A percentile compares a stretch with the other conserved stretches of the same genome.
Evolutionary conservation across 1,140 invertebrate species (phyloP).

Genomic region (Trichonephila clavipes): DNA sequence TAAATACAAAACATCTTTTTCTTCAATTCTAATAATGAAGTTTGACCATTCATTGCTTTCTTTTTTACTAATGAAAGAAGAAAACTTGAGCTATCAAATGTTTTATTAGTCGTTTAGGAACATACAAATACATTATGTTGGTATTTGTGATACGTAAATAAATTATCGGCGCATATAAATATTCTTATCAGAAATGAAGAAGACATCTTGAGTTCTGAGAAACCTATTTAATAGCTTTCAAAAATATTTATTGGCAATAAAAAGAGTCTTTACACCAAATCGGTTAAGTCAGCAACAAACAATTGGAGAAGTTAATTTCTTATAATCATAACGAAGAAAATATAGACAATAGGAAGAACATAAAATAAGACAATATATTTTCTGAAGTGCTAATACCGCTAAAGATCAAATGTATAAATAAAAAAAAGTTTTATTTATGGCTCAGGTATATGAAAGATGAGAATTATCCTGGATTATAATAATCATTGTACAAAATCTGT

Average conservation of each 20-base stretch:
- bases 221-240: not conserved
- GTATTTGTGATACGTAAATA: not conserved
- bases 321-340: not conserved
- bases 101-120: not conserved
- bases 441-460: not conserved
- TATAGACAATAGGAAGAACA: not conserved
- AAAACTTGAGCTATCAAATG: not conserved
- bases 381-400: not conserved
- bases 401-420: not conserved
- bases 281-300: too few species aligned
- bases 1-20: too few species aligned
- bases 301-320: too few species aligned
- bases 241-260: slow-evolving; percentile 1
- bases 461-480: not conserved
- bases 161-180: not conserved
- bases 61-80: too few species aligned
- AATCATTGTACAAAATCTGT: not conserved
- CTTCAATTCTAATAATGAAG: too few species aligned
- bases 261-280: not conserved
- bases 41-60: too few species aligned
- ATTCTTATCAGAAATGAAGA: not conserved
- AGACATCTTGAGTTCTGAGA: not conserved
- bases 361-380: slow-evolving; percentile 19
- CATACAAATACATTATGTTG: not conserved
- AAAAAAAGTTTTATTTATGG: not conserved